These are phyloP conservation scores for Leuctra nigra DNA, from an alignment of 2,888 invertebrate genomes.

Conservation along the genomic window DNA sequence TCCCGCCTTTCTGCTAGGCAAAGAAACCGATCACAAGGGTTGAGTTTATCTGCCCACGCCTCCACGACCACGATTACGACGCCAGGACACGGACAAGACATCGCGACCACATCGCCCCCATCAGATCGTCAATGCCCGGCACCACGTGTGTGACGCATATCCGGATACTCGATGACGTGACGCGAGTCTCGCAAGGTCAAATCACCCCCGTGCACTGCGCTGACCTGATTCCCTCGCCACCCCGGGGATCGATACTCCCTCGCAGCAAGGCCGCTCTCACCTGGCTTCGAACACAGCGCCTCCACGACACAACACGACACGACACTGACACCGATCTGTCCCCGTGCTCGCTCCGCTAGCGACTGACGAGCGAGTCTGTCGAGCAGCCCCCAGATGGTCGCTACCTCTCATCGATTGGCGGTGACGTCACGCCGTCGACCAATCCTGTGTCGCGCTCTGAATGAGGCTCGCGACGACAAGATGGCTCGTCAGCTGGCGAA, in stretches of 20 bases:
- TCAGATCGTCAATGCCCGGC: background rate
- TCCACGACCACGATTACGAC: too few relatives aligned
- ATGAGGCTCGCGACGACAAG: slow-evolving; percentile 1
- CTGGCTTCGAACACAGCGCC: background rate
- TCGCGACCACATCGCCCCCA: background rate
- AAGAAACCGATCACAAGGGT: too few relatives aligned
- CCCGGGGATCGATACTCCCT: background rate
- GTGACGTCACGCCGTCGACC: slow-evolving; percentile 20
- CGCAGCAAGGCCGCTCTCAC: slow-evolving; percentile 3
- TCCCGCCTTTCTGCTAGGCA: too few relatives aligned
- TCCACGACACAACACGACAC: background rate
- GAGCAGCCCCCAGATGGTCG: slow-evolving; percentile 7
- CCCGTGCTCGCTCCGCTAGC: background rate
- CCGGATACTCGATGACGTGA: slow-evolving; percentile 7
- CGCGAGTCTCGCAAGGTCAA: slow-evolving; percentile 16
- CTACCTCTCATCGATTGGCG: slow-evolving; percentile 23
- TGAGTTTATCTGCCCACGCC: too few relatives aligned
- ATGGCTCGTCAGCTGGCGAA: slow-evolving; percentile 2
- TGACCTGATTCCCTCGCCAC: slow-evolving; percentile 13
- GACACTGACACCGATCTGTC: background rate
- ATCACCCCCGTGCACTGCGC: background rate
- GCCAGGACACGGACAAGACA: background rate
- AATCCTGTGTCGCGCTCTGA: slow-evolving; percentile 18
- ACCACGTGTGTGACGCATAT: slow-evolving; percentile 18
- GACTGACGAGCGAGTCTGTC: background rate